Evolutionary conservation across 1,140 invertebrate species (phyloP), one percentile per base, ranked within the genome.

Genomic region (Drosophila nasuta): DNA sequence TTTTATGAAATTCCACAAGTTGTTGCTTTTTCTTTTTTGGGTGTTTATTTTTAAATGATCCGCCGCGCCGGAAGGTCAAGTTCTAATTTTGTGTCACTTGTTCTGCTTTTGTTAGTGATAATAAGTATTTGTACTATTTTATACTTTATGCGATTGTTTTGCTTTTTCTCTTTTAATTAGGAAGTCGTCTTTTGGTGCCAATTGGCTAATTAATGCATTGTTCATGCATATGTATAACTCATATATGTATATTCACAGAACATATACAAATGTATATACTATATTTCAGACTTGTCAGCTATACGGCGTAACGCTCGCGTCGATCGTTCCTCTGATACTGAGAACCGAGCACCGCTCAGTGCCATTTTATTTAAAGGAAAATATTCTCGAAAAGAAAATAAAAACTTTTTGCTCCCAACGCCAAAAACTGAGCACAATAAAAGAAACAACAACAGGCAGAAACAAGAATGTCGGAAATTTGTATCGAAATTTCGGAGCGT

Each of bases 301-400:
- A 60, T 68, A 66, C 20, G 20, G 75, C 77, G 85, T 72, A 83
- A 78, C 85, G 80, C 65, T 89, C 83, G 85, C 85, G 77, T 56
- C 85, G 83, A 82, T 88, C 54, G 80, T 51, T 75, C 68, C 49
- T 78, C 74, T 82, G 85, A 68, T 83, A 87, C 83, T 87, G 83
- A 80, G 73, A 51, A 15, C 59, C 57, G 73, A 76, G 35, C 54
- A 54, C n/a, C 56, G 74, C 74, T 83, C 77, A 51, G 74, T 64
- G 48, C 15, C 67, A 64, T 78, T 87, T 83, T 88, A 82, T 87
- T 88, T 75, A 41, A 81, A 63, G 49, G 10, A 57, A 74, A 74
- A 86, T 41, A 65, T 77, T 52, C 57, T 83, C 68, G 54, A 77
- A 85, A 85, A 85, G 77, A 81, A 85, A 69, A 85, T 66, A 77